Evolutionary conservation across 2,888 invertebrate genomes (phyloP).

Genomic region (Rhamphomyia laevipes): DNA sequence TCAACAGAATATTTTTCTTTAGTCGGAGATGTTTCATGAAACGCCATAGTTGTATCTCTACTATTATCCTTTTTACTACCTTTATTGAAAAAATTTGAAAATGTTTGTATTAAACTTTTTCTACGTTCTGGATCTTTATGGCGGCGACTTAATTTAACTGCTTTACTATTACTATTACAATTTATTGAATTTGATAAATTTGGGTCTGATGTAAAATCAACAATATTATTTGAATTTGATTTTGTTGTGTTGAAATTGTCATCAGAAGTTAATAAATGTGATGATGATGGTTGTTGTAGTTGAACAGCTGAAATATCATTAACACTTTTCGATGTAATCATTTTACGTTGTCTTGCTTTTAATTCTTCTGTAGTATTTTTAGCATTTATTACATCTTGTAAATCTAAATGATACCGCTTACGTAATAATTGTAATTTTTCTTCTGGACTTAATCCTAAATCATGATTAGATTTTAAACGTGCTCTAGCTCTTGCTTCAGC

Average conservation of each 20-base stretch:
- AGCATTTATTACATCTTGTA: constrained; percentile 16
- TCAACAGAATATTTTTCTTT: constrained; percentile 9
- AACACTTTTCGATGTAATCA: constrained; percentile 37
- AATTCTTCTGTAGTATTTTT: constrained; percentile 15
- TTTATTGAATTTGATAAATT: constrained; percentile 38
- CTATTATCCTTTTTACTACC: constrained; percentile 49
- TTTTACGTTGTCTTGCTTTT: constrained; percentile 30
- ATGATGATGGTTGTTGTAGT: not conserved
- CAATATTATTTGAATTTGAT: constrained; percentile 17
- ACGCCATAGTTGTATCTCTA: constrained; percentile 21
- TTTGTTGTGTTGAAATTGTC: constrained; percentile 19
- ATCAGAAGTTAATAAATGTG: constrained; percentile 13
- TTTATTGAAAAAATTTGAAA: constrained; percentile 71
- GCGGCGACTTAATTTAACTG: constrained; percentile 21
- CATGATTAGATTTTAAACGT: constrained; percentile 58
- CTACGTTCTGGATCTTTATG: constrained; percentile 57
- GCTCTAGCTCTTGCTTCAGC: constrained; percentile 53
- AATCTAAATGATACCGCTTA: constrained; percentile 30
- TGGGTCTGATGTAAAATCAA: constrained; percentile 45
- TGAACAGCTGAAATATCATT: constrained; percentile 27
- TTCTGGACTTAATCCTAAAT: constrained; percentile 59
- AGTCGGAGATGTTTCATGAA: constrained; percentile 11
- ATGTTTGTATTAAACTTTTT: constrained; percentile 72
- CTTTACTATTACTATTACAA: not conserved
- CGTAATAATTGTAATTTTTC: constrained; percentile 47